These are phyloP conservation scores for Timandra comae DNA, from an alignment of 2,888 invertebrate genomes.

Conservation along the genomic window DNA sequence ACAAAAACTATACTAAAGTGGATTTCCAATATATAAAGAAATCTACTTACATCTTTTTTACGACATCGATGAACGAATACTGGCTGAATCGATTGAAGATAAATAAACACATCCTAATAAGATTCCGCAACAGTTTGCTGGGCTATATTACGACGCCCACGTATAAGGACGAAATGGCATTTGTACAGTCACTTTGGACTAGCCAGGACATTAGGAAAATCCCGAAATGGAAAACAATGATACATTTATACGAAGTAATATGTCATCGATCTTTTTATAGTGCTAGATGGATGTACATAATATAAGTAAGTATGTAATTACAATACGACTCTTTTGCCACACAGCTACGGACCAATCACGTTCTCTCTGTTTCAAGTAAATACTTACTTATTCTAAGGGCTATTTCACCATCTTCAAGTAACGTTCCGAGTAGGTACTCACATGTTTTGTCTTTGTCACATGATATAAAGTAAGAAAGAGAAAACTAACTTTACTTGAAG, in stretches of 20 bases:
- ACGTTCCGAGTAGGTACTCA: too few relatives aligned
- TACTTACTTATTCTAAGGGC: too few relatives aligned
- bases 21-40: too few relatives aligned
- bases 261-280: not conserved
- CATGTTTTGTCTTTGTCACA: too few relatives aligned
- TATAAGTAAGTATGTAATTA: not conserved
- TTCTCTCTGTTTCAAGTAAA: not conserved
- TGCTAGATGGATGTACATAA: too few relatives aligned
- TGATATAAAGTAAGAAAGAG: too few relatives aligned
- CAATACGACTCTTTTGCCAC: not conserved
- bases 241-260: not conserved
- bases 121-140: constrained; percentile 8
- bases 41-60: too few relatives aligned
- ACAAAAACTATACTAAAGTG: too few relatives aligned
- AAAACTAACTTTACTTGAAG: too few relatives aligned
- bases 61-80: too few relatives aligned
- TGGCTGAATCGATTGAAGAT: too few relatives aligned
- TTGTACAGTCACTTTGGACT: not conserved
- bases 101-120: constrained; percentile 16
- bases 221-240: not conserved
- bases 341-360: not conserved
- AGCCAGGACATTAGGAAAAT: not conserved
- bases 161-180: constrained; percentile 8
- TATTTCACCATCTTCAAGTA: too few relatives aligned
- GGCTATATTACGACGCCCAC: constrained; percentile 15